Percentiles rank a stretch among this genome's conserved stretches.
Conservation (phyloP, 2,113 vertebrate species). For the Zosterops hypoxanthus region DNA sequence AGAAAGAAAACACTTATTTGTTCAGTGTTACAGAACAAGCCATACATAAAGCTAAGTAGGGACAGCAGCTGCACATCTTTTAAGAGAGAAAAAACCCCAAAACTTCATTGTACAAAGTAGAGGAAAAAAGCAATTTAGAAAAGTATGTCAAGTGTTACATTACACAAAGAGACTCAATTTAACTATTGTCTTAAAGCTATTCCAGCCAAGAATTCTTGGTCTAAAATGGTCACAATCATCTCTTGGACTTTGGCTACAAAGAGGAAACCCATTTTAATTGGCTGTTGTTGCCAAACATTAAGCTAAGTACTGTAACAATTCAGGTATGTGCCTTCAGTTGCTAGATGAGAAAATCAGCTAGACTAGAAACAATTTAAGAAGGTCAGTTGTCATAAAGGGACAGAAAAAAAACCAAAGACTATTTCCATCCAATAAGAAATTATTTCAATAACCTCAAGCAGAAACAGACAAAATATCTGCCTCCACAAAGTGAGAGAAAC, state of each 20-base stretch:
- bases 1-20: neutral
- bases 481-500: neutral
- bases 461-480: neutral
- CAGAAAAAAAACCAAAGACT: neutral
- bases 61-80: neutral
- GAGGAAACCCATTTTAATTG: neutral
- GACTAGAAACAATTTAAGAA: neutral
- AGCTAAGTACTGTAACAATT: neutral
- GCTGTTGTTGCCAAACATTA: neutral
- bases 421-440: neutral
- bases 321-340: neutral
- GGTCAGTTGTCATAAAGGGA: neutral
- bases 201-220: neutral
- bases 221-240: neutral
- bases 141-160: neutral
- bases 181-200: neutral
- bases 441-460: neutral
- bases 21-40: neutral
- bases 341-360: neutral
- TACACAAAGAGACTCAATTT: neutral
- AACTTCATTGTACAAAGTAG: neutral
- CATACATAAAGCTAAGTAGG: neutral
- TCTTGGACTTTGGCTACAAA: neutral
- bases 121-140: neutral
- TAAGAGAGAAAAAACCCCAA: rapidly evolving